Evolutionary conservation across 1,140 invertebrate species (phyloP), one percentile per base, ranked within the genome.

Genomic region (Bombus breviceps): DNA sequence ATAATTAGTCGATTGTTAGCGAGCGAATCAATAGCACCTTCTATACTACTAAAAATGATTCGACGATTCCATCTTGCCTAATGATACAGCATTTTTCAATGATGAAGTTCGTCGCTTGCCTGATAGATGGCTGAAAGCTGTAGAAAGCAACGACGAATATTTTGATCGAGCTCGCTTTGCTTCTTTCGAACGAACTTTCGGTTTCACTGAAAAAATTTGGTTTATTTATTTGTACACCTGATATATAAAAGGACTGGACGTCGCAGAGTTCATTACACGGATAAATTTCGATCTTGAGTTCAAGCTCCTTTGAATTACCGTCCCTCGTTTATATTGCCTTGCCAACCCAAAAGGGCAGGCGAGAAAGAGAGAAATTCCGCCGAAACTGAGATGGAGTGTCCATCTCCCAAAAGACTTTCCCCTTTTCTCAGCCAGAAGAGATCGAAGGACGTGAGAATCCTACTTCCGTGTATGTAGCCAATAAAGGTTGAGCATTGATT

Each of bases 401-500:
- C 62, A 41, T 69, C 59, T 88, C 80, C 62, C 69, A 34, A 57
- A 73, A 87, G 80, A 79, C 87, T 88, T 88, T 88, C 76, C 47
- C 68, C 76, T 87, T 84, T 84, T 80, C 76, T 47, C 39, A 34
- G 32, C 62, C 10, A n/a, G 57, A 53, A 15, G 37, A 72, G 79
- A 64, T 88, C 41, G 66, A n/a, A n/a, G 28, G 4, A 83, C 76
- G 81, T n/a, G 71, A 76, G 53, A 57, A 37, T 72, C 15, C 59
- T 43, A 81, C 66, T 88, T 86, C 82, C 66, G 71, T 73, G 12
- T 85, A 59, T n/a, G 72, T 43, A 43, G 37, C n/a, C 53, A 69
- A 86, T 77, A 72, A 75, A 87, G 47, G 43, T 41, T 43, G 13
- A 57, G 57, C 57, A 25, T 47, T 59, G 72, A 47, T 83, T 68